Evolutionary conservation across 2,888 invertebrate genomes (phyloP), one percentile per base, ranked within the genome.

Genomic region (Ophion costatus): DNA sequence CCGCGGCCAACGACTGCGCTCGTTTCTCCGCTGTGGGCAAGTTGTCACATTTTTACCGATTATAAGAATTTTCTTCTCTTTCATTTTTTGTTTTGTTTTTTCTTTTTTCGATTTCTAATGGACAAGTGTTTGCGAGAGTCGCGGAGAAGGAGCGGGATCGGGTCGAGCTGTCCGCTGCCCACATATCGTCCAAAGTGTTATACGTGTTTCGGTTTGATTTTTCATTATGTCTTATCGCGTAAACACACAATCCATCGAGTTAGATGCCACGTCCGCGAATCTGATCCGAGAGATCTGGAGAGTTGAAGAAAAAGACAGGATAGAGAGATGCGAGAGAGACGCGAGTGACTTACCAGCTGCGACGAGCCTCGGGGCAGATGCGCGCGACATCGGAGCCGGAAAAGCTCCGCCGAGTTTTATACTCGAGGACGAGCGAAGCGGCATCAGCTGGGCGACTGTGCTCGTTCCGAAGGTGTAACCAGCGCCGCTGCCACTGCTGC

Each of bases 341-440:
- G 29, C 6, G 57, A 29, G 20, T 69, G n/a, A 83, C 92, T 90
- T 86, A 94, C 94, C 93, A 89, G 95, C 95, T 14, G 95, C 93
- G 75, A 95, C 94, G 63, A 95, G 94, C n/a, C 96, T 93, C 9
- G 95, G 95, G 29, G 95, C 94, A 56, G 94, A 94, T 63, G 94
- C 94, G 17, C 93, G 89, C 20, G 93, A 90, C 69, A 92, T 81
- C 70, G 94, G 89, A 29, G 93, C 87, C 2, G 93, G 88, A 82
- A 93, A 93, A 79, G 92, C 90, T 77, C 93, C 91, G 29, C 92
- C 87, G 29, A 93, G 89, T 86, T 94, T 94, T 2, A 93, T 90
- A 66, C 91, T 89, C 42, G 93, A 90, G 5, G 93, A 90, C 38
- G 94, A 91, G 63, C 94, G 92, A 33, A 93, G 86, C 20, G 94